Evolutionary conservation across 35 echinoderm and acorn worm species (phyloP).

Genomic region (Nesometra sesokonis): DNA sequence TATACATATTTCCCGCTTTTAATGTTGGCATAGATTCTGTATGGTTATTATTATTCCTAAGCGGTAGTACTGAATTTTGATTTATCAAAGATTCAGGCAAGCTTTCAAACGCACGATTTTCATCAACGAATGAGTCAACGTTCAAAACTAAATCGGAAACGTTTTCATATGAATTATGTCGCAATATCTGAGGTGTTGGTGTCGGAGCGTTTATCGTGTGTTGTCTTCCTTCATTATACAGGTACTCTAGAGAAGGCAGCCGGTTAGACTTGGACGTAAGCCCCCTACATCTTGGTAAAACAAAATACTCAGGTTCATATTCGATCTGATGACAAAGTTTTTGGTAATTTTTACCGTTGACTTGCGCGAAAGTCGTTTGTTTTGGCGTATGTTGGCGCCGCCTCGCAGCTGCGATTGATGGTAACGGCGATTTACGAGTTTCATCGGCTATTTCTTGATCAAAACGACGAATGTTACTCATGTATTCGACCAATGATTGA

Average conservation of each 20-base stretch:
- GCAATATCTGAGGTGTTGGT: background rate
- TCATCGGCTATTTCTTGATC: background rate
- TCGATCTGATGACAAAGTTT: background rate
- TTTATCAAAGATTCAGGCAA: too few relatives aligned
- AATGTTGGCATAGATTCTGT: too few relatives aligned
- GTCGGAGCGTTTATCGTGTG: background rate
- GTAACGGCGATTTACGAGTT: background rate
- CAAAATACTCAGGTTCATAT: background rate
- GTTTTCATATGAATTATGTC: background rate
- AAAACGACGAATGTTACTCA: background rate
- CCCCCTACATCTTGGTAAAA: background rate
- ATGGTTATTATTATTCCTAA: too few relatives aligned
- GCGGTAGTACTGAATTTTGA: too few relatives aligned
- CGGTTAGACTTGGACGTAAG: background rate
- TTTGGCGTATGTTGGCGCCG: background rate
- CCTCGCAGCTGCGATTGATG: background rate
- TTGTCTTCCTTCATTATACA: background rate
- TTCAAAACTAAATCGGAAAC: background rate
- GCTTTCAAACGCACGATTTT: too few relatives aligned
- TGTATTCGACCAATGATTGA: background rate
- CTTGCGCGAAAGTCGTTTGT: background rate
- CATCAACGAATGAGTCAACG: background rate
- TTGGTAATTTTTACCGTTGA: background rate
- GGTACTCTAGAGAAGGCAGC: background rate
- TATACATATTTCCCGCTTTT: too few relatives aligned